Evolutionary conservation across 2,888 invertebrate species (phyloP), one percentile per base, ranked within the genome.

Genomic region (Linnaemya vulpina): DNA sequence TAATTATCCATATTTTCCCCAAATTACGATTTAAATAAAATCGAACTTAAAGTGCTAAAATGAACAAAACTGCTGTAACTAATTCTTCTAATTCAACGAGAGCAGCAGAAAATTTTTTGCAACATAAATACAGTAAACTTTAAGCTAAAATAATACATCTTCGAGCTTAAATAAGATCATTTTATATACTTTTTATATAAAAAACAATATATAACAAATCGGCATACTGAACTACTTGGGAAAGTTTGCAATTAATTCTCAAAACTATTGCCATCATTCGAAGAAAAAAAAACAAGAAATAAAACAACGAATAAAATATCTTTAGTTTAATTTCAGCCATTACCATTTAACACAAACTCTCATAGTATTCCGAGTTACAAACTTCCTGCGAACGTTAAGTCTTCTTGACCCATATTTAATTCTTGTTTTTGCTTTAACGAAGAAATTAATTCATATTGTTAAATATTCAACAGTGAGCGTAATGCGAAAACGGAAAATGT

Each of bases 401-500:
- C 63, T 76, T 65, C 82, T 85, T 85, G 85, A 85, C 85, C 85
- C 55, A 85, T 9, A 73, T 82, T 74, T 25, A 51, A 43, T 60
- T n/a, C 62, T 53, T 30, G 43, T 70, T 70, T 70, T 70, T 53
- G 53, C 30, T 73, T 71, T 62, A 22, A 22, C 51, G 1, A 49
- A 15, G 10, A 82, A 76, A 60, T 67, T 22, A 60, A 82, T 82
- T 81, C 53, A 63, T 68, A 58, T 60, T 81, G 43, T 78, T 74
- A 77, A 84, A 85, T 85, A 85, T 85, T 77, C 84, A 77, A 65
- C 74, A 70, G 74, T 60, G 46, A 17, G 67, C 38, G 15, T 79
- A 46, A 63, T 15, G 22, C 46, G 78, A 68, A 70, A 38, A 46
- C 22, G 38, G 17, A 79, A 70, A 62, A 43, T 35, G 35, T 20